Conservation (phyloP, 2,888 invertebrate genomes). For the Oscheius sp. region DNA sequence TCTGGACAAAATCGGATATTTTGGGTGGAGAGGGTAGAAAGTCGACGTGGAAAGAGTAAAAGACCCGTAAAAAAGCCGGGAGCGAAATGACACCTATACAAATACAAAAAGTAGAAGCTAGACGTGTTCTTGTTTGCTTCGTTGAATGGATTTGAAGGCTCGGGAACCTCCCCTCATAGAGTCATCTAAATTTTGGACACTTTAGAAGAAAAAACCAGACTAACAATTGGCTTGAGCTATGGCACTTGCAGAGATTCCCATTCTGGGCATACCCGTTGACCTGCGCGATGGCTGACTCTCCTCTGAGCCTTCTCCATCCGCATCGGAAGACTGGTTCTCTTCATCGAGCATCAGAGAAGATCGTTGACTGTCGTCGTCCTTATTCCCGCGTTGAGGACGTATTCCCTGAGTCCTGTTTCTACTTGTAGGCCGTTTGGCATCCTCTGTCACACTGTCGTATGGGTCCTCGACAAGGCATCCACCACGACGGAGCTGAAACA, state of each 20-base stretch:
- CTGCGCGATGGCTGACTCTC: slow-evolving; percentile 48
- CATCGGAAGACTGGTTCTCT: slow-evolving; percentile 52
- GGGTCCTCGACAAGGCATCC: slow-evolving; percentile 45
- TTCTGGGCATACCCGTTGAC: slow-evolving; percentile 45
- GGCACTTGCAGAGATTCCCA: slow-evolving; percentile 58
- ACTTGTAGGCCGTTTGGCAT: slow-evolving; percentile 52
- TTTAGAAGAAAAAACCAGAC: neutral
- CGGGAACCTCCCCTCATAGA: slow-evolving; percentile 14
- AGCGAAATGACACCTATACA: slow-evolving; percentile 18
- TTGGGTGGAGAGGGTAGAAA: neutral
- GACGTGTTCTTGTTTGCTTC: slow-evolving; percentile 35
- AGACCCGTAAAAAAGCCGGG: slow-evolving; percentile 31
- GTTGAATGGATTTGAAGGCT: slow-evolving; percentile 32
- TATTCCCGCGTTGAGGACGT: slow-evolving; percentile 49
- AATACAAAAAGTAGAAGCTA: slow-evolving; percentile 15
- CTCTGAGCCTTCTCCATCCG: slow-evolving; percentile 57
- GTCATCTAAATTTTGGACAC: slow-evolving; percentile 14
- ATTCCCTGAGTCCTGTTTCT: slow-evolving; percentile 53
- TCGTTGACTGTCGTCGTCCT: slow-evolving; percentile 61
- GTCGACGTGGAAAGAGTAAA: slow-evolving; percentile 12
- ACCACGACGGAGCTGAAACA: slow-evolving; percentile 34
- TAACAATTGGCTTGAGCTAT: slow-evolving; percentile 48
- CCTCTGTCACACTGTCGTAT: slow-evolving; percentile 53
- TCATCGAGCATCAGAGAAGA: slow-evolving; percentile 61
- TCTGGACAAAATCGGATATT: slow-evolving; percentile 2